Evolutionary conservation across 2,113 vertebrate genomes (phyloP).

Genomic region (Solea senegalensis): DNA sequence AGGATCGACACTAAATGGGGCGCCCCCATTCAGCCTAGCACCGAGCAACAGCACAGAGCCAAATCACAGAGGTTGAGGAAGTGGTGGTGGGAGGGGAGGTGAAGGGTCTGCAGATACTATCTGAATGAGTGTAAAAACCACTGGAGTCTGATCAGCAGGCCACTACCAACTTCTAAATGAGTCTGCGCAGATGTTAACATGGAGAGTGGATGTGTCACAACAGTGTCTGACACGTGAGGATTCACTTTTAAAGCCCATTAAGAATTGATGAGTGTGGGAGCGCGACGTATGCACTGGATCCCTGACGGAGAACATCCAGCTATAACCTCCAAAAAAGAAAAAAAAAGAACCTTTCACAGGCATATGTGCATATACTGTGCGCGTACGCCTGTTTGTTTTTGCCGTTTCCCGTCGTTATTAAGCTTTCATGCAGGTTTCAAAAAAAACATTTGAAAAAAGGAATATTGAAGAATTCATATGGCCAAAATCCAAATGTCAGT

Average conservation of each 20-base stretch:
- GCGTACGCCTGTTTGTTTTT: no score
- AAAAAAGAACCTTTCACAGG: no score
- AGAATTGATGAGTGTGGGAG: constrained; percentile 68
- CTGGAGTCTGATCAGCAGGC: constrained; percentile 27
- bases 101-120: constrained; percentile 29
- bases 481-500: no score
- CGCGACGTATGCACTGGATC: background rate
- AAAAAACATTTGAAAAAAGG: no score
- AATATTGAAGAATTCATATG: no score
- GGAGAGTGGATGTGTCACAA: constrained; percentile 13
- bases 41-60: constrained; percentile 42
- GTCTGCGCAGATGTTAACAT: no score
- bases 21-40: constrained; percentile 56
- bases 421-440: no score
- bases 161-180: constrained; percentile 16
- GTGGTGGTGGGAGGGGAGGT: background rate
- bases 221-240: background rate
- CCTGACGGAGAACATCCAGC: no score
- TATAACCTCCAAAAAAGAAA: no score
- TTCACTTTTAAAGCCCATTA: constrained; percentile 32
- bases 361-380: no score
- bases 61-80: constrained; percentile 42
- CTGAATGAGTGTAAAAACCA: constrained; percentile 46
- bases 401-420: no score
- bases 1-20: constrained; percentile 67